Evolutionary conservation across 2,113 vertebrate species (phyloP).

Genomic region (Brachyhypopomus gauderio): DNA sequence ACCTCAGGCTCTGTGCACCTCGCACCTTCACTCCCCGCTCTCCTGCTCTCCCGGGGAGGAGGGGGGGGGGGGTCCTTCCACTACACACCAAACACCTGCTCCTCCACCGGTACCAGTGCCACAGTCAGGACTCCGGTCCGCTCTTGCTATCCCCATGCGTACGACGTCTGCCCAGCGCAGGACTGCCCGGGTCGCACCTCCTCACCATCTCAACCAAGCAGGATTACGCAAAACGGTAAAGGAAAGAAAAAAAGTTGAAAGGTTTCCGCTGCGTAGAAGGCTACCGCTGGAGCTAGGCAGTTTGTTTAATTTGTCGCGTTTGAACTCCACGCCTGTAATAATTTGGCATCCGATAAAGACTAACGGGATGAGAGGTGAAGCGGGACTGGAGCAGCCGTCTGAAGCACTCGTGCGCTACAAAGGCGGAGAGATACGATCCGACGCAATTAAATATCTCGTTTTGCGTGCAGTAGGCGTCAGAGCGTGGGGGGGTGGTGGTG

Average conservation of each 20-base stretch:
- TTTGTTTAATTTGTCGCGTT: background rate
- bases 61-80: conserved; percentile 31
- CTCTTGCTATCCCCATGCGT: too few species aligned
- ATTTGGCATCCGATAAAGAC: background rate
- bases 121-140: too few species aligned
- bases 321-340: conserved; percentile 2
- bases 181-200: too few species aligned
- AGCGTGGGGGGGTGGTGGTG: too few species aligned
- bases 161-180: too few species aligned
- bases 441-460: background rate
- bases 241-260: background rate
- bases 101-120: conserved; percentile 56
- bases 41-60: conserved; percentile 32
- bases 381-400: background rate
- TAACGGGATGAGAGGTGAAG: background rate
- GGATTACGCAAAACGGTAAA: background rate
- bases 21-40: conserved; percentile 67
- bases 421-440: background rate
- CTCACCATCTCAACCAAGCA: background rate
- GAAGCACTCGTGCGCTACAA: background rate
- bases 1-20: conserved; percentile 76
- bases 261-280: background rate
- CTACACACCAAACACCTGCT: conserved; percentile 60
- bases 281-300: background rate
- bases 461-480: background rate